Evolutionary conservation across 1,140 invertebrate genomes (phyloP), one percentile per base, ranked within the genome.

Genomic region (Steinernema feltiae): DNA sequence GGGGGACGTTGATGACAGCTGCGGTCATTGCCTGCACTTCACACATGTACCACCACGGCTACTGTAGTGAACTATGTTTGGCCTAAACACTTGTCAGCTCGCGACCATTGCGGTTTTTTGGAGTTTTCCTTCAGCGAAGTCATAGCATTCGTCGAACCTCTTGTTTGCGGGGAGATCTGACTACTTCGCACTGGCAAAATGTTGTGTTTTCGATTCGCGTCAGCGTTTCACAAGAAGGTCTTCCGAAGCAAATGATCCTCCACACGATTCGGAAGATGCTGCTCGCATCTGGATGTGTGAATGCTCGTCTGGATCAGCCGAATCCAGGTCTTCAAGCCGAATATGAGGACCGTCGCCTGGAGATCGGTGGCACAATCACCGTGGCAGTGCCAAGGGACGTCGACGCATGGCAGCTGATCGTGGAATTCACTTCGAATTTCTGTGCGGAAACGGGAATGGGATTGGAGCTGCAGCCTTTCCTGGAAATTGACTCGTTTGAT

Each of bases 311-410:
- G 15, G 53, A 63, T 3, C 7, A 12, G 15, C 53, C 53, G 3
- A 21, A 3, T 15, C 53, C 7, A 63, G 53, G 7, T 7, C 53
- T 63, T 3, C 53, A 63, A 21, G 53, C 53, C 12, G 53, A 63
- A 63, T 63, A 63, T 21, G 53, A 63, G 24, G 53, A 63, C 53
- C 24, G 53, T 27, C 53, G 53, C 15, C 53, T 63, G 53, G 53
- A 63, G 53, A 63, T 63, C 24, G 7, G 7, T 21, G 53, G 53
- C 2, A 63, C 15, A 21, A 27, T 63, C 53, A 63, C 53, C 24
- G 12, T 63, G 2, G 53, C 53, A 7, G 53, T 63, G 12, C 53
- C 53, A 3, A 63, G 53, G 2, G 12, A 3, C 53, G 53, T 63
- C 15, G 53, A 63, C 53, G 53, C 53, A 3, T 63, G 53, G 53